phyloP scores from a whole-genome alignment of 1,140 invertebrate genomes.

The Papilio helenus region DNA sequence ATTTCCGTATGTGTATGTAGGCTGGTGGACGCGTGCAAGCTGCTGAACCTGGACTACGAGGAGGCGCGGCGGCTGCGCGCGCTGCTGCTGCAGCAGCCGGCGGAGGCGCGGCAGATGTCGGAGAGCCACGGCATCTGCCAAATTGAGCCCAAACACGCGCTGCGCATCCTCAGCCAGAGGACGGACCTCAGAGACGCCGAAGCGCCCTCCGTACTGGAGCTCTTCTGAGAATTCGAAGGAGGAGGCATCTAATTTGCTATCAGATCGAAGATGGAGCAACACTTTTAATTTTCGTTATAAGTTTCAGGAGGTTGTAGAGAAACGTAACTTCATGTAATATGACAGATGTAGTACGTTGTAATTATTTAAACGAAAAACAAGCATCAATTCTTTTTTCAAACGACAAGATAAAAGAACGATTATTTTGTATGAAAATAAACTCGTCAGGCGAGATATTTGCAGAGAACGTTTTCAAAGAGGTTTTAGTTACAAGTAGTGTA shows the following conservation, averaged over 20 bases:
- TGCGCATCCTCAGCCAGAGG: conserved; percentile 73
- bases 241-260: conserved; percentile 58
- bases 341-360: not conserved
- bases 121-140: conserved; percentile 48
- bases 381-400: too few relatives aligned
- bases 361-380: too few relatives aligned
- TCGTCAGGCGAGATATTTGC: too few relatives aligned
- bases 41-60: conserved; percentile 90
- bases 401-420: too few relatives aligned
- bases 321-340: not conserved
- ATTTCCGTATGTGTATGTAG: conserved; percentile 75
- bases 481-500: too few relatives aligned
- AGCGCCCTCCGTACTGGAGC: conserved; percentile 67
- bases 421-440: too few relatives aligned
- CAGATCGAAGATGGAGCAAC: not conserved
- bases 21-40: conserved; percentile 89
- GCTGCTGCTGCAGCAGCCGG: conserved; percentile 45
- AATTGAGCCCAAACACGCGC: conserved; percentile 54
- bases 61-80: conserved; percentile 88
- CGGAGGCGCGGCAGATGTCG: conserved; percentile 42
- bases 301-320: not conserved
- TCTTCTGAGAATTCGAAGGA: conserved; percentile 73
- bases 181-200: conserved; percentile 67
- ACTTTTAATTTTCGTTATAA: not conserved
- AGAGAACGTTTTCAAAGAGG: too few relatives aligned